phyloP scores from a whole-genome alignment of 2,888 invertebrate species.

The Podabrus alpinus region DNA sequence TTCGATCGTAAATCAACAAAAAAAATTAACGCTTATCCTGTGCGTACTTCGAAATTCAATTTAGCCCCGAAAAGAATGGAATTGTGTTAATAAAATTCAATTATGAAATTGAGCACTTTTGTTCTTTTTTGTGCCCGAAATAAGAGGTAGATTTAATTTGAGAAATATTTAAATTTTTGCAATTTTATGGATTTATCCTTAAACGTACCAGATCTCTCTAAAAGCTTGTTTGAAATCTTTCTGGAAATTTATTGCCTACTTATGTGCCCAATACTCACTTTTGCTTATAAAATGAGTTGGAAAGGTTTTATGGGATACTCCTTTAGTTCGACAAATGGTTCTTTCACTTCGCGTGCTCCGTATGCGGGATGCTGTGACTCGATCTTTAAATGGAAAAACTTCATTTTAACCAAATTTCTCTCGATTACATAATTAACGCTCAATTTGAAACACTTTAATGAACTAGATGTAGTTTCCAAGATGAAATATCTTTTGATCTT shows the following conservation, averaged over 20 bases:
- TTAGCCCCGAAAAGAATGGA: background rate
- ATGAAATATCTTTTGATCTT: background rate
- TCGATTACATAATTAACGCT: background rate
- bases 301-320: background rate
- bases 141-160: background rate
- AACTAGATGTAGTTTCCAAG: background rate
- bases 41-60: background rate
- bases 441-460: background rate
- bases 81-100: background rate
- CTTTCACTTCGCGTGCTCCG: background rate
- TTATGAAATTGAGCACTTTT: background rate
- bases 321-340: background rate
- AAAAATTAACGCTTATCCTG: background rate
- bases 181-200: background rate
- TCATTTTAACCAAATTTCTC: background rate
- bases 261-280: constrained; percentile 5
- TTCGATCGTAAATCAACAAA: background rate
- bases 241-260: background rate
- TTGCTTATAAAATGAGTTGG: constrained; percentile 2
- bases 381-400: background rate
- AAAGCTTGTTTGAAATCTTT: constrained; percentile 1
- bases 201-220: constrained; percentile 3
- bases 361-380: no score
- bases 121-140: background rate
- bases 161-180: background rate